Evolutionary conservation across 2,888 invertebrate genomes (phyloP).

Genomic region (Tipula vernalis): DNA sequence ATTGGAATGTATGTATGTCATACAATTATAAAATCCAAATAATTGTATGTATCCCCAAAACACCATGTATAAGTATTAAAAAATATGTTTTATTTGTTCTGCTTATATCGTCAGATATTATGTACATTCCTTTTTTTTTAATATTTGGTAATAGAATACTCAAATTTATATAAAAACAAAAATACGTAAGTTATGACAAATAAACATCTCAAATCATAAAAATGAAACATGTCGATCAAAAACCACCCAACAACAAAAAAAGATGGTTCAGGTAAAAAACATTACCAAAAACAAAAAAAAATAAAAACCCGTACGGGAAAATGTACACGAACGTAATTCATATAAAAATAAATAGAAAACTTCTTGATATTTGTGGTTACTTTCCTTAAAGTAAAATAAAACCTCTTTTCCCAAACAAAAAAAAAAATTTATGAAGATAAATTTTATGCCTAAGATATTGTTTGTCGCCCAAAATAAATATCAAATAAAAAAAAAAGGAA

Average conservation of each 20-base stretch:
- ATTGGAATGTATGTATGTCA: background rate
- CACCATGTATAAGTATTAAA: background rate
- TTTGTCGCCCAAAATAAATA: constrained; percentile 4
- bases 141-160: background rate
- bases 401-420: background rate
- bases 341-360: background rate
- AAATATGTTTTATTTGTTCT: background rate
- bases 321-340: background rate
- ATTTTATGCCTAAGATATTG: background rate
- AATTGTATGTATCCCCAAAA: background rate
- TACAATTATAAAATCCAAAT: constrained; percentile 4
- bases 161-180: background rate
- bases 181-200: background rate
- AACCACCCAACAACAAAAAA: background rate
- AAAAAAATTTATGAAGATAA: background rate
- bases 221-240: background rate
- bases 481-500: background rate
- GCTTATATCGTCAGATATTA: background rate
- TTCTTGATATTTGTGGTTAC: background rate
- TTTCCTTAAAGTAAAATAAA: background rate
- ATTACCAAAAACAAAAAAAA: background rate
- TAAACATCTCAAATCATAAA: constrained; percentile 4
- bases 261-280: background rate
- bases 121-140: background rate
- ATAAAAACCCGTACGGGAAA: background rate